phyloP scores from a whole-genome alignment of 2,113 vertebrate species.

The Dunckerocampus dactyliophorus region DNA sequence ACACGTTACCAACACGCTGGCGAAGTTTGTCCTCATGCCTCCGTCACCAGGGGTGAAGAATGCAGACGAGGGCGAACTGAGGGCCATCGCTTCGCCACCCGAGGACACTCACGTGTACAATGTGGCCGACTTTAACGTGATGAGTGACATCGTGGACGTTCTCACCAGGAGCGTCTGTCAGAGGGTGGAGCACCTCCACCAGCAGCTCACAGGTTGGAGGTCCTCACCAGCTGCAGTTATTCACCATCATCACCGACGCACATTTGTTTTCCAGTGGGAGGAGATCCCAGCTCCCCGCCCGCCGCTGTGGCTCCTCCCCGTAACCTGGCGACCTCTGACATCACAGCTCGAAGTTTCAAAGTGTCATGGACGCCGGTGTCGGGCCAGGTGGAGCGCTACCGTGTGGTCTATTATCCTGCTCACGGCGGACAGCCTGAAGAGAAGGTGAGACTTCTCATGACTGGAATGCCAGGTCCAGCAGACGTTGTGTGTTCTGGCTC shows the following conservation, averaged over 20 bases:
- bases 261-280: constrained; percentile 66
- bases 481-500: not conserved
- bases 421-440: constrained; percentile 89
- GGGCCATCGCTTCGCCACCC: constrained; percentile 88
- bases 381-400: constrained; percentile 89
- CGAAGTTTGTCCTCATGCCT: not conserved
- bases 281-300: constrained; percentile 48
- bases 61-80: constrained; percentile 89
- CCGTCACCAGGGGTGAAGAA: constrained; percentile 87
- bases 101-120: constrained; percentile 91
- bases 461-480: not conserved
- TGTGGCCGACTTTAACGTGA: constrained; percentile 90
- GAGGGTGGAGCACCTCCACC: constrained; percentile 84
- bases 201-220: constrained; percentile 64
- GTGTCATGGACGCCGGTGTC: constrained; percentile 85
- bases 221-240: no score
- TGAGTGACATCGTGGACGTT: constrained; percentile 89
- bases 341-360: constrained; percentile 89
- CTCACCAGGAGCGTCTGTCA: constrained; percentile 87
- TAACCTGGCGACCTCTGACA: constrained; percentile 82
- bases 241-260: not conserved
- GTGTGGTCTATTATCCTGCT: constrained; percentile 90
- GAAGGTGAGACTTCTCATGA: constrained; percentile 61
- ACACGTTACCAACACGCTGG: not conserved
- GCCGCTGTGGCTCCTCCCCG: constrained; percentile 74